Evolutionary conservation across 2,797 vertebrate species (phyloP), one percentile per base, ranked within the genome.

Genomic region (Sebastes flavidus): DNA sequence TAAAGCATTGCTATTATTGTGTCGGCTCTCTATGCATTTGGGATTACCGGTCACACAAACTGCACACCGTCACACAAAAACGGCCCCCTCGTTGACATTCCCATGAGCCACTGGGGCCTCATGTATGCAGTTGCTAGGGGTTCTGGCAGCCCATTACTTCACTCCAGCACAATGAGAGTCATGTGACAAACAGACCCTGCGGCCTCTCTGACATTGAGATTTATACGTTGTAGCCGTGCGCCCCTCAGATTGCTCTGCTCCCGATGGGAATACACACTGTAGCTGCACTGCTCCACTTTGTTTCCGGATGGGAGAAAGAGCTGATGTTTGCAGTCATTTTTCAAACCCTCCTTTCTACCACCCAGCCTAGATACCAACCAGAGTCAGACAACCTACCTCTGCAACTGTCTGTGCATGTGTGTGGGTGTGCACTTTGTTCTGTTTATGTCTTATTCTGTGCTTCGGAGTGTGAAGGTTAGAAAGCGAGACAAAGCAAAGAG

Each of bases 251-350:
- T 72, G 70, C 75, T 74, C 67, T 60, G 78, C 70, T 73, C 77
- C 25, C 3, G 2, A 54, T 77, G 68, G 75, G 29, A 18, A 18
- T 9, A n/a, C 75, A n/a, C 63, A 16, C 8, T 46, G 63, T 11
- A 69, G 75, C 72, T 65, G 75, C 76, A 76, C 60, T 18, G 55
- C 72, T 71, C 77, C 78, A 56, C 63, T 84, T 79, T 75, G 78
- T 86, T 82, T 84, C 66, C 24, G 2, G 52, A 65, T 25, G 10
- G 46, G 25, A 75, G 36, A 77, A 89, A 87, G 75, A 87, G 90
- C 89, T 87, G 85, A 86, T 85, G 81, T 77, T 67, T 68, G 85
- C 84, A 85, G 76, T 84, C 24, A 10, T 83, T 88, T 90, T 77
- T 76, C 7, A 72, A 68, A 24, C 14, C 14, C 24, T 62, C 27